These are phyloP conservation scores for Donacobius atricapilla DNA, from an alignment of 2,113 vertebrate genomes.

Conservation along the genomic window DNA sequence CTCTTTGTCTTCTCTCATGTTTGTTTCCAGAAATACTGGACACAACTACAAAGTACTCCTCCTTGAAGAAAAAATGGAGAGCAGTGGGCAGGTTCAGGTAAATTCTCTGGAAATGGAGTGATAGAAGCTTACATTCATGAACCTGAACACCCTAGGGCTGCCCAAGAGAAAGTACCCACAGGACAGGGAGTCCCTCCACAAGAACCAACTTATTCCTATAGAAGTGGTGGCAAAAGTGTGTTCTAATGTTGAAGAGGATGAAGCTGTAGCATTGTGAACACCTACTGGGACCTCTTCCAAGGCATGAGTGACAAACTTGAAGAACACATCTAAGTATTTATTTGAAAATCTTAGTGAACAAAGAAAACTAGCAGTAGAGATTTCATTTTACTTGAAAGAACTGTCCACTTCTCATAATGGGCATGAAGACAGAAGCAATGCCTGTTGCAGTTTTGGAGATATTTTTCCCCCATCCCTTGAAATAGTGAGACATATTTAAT, in stretches of 20 bases:
- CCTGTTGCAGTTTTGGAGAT: background rate
- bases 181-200: background rate
- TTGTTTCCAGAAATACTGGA: background rate
- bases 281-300: background rate
- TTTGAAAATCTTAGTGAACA: background rate
- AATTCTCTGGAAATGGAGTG: background rate
- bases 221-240: background rate
- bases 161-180: background rate
- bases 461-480: background rate
- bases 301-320: background rate
- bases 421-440: background rate
- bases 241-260: background rate
- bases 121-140: background rate
- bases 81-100: background rate
- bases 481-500: background rate
- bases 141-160: background rate
- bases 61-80: background rate
- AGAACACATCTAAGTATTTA: background rate
- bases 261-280: background rate
- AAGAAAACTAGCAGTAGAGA: background rate
- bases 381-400: background rate
- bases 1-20: background rate
- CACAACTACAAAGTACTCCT: background rate
- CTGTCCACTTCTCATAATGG: fast-evolving
- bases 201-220: background rate